Evolutionary conservation across 1,140 invertebrate genomes (phyloP).

Genomic region (Tenebrio molitor): DNA sequence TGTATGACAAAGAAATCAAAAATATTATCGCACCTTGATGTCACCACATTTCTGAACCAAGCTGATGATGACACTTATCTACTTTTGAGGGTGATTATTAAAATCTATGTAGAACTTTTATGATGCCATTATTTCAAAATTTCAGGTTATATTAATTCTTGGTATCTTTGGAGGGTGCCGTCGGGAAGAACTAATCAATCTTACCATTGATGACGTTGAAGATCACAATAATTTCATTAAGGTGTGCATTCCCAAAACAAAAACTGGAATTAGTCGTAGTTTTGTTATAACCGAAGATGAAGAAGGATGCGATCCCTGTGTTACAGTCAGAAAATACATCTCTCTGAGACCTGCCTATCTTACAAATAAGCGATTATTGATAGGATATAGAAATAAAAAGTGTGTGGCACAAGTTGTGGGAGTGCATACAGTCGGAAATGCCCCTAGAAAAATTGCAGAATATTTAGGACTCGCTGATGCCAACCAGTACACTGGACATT

Average conservation of each 20-base stretch:
- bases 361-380: background rate
- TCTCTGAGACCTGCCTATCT: background rate
- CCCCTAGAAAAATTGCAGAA: background rate
- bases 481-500: background rate
- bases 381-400: background rate
- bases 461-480: no score
- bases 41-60: background rate
- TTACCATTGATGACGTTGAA: background rate
- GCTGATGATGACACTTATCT: background rate
- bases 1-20: background rate
- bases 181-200: background rate
- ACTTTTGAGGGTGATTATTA: background rate
- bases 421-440: background rate
- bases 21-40: background rate
- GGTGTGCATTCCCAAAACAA: background rate
- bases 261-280: background rate
- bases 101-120: no score
- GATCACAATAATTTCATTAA: no score
- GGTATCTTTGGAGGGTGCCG: background rate
- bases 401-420: background rate
- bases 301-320: background rate
- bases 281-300: background rate
- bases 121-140: no score
- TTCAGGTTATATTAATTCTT: no score
- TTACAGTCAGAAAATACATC: background rate